Base-by-base conservation (phyloP, 2,797 vertebrate species). In the Poeciliopsis gracilis region DNA sequence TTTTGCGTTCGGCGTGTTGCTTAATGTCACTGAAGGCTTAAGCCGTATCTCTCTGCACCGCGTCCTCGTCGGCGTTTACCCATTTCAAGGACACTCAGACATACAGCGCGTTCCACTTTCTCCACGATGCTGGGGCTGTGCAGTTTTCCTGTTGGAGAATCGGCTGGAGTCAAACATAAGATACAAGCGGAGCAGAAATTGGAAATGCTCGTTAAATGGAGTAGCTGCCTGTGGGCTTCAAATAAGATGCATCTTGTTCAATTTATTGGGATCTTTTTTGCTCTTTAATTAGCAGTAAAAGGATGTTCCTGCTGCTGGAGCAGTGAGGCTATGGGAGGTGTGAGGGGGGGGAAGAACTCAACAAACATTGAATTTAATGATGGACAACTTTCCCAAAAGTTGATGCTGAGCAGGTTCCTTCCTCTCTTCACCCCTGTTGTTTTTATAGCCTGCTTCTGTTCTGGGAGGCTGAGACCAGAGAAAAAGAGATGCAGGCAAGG, bases 341-440 rank as follows among this genome's bases (percentile, higher is more conserved):
- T n/a, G n/a, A 5, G 38, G 38, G 38, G 38, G 7, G 38, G 46
- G 74, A 81, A 81, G 80, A 28, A 5, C 36, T 5, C 36, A 66
- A 4, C 28, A 57, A 2, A 43, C 20, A 49, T 70, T 73, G 77
- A 77, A 49, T 25, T 72, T 81, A 86, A 89, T 85, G 86, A 86
- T 55, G 83, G 89, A 89, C 86, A 87, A n/a, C 73, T 84, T 86
- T 90, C 88, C 84, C 83, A 28, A 7, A 84, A 87, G 61, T 16
- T 86, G 85, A 91, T 88, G 83, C 73, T 1, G 72, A 86, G 90
- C 87, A 90, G 91, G 93, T 89, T 93, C 82, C 90, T 90, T 61
- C 74, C 4, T 61, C 88, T 89, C 83, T 83, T 79, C 80, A 88
- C 87, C 87, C 90, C 91, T 55, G 88, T 78, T 89, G 91, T 87